Conservation (phyloP, 2,113 vertebrate species). For the Oenanthe oenanthe region DNA sequence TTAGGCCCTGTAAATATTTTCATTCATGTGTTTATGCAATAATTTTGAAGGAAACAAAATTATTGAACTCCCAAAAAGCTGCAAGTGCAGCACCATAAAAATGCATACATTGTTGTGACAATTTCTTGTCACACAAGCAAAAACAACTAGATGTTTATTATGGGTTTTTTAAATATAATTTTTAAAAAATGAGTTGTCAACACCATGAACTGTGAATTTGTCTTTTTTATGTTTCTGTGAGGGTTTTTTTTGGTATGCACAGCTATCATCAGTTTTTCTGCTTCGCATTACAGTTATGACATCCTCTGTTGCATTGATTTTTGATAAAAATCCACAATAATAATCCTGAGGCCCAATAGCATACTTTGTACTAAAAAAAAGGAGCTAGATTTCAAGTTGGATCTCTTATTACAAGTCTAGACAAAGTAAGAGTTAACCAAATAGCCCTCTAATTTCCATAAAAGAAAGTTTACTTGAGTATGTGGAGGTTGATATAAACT, state of each 20-base stretch:
- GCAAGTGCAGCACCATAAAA: background rate
- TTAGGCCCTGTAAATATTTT: background rate
- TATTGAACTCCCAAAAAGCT: background rate
- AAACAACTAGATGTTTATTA: background rate
- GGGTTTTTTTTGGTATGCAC: background rate
- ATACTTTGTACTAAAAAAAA: background rate
- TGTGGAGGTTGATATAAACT: background rate
- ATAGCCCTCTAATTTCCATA: background rate
- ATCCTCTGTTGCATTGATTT: background rate
- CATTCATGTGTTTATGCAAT: background rate
- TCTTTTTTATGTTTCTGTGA: background rate
- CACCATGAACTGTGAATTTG: background rate
- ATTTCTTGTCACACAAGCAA: background rate
- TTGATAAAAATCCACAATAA: background rate
- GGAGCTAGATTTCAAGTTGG: fast-evolving
- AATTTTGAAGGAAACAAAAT: background rate
- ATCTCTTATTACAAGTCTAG: background rate
- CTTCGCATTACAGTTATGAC: background rate
- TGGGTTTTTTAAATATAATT: fast-evolving
- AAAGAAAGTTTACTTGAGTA: background rate
- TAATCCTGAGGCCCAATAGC: background rate
- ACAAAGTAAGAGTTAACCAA: background rate
- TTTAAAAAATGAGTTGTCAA: background rate
- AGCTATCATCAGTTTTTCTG: background rate
- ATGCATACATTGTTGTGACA: background rate